Conservation (phyloP, 2,888 invertebrate genomes). For the Gastrophysa polygoni region DNA sequence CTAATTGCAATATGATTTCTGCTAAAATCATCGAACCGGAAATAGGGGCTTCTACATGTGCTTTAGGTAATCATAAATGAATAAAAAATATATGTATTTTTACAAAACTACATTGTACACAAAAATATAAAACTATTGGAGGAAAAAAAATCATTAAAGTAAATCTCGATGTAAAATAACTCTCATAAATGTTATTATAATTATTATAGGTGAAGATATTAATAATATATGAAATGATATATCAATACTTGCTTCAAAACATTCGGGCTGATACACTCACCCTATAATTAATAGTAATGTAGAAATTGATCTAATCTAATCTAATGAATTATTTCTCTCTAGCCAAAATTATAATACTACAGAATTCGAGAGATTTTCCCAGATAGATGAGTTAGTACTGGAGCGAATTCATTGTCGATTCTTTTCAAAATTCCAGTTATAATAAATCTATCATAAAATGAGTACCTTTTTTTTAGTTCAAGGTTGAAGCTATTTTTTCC, state of each 20-base stretch:
- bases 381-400: too few relatives aligned
- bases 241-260: constrained; percentile 69
- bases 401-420: too few relatives aligned
- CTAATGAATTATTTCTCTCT: constrained; percentile 65
- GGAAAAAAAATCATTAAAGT: constrained; percentile 64
- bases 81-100: constrained; percentile 74
- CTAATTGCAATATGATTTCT: constrained; percentile 74
- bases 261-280: constrained; percentile 72
- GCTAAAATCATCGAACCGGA: constrained; percentile 78
- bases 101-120: constrained; percentile 66
- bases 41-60: constrained; percentile 78
- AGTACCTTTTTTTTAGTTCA: too few relatives aligned
- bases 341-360: constrained; percentile 64
- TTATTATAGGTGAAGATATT: constrained; percentile 69
- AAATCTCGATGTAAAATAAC: constrained; percentile 61
- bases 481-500: too few relatives aligned
- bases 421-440: too few relatives aligned
- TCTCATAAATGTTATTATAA: constrained; percentile 61
- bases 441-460: too few relatives aligned
- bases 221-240: constrained; percentile 74
- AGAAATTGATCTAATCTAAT: constrained; percentile 72
- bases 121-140: constrained; percentile 58
- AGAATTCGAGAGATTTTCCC: too few relatives aligned
- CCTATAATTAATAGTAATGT: constrained; percentile 71
- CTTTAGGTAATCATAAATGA: constrained; percentile 73